phyloP scores from a whole-genome alignment of 2,888 invertebrate species.

The Pimpla rufipes region DNA sequence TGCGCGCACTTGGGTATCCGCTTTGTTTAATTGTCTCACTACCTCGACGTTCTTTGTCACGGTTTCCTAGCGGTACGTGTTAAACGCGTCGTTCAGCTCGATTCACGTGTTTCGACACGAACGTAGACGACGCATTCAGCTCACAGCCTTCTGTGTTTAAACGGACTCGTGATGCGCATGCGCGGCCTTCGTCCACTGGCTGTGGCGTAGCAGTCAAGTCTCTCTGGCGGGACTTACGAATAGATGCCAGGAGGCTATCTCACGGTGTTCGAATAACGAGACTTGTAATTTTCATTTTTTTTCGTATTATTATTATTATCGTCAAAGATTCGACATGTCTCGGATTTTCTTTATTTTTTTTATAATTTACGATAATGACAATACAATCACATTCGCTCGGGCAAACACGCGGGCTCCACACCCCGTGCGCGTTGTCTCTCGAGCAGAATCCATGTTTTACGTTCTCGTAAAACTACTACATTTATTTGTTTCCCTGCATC shows the following conservation, averaged over 20 bases:
- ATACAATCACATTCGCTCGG: too few species aligned
- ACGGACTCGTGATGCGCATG: constrained; percentile 1
- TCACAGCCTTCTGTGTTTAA: neutral
- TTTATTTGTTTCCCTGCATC: neutral
- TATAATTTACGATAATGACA: too few species aligned
- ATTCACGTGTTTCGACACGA: constrained; percentile 1
- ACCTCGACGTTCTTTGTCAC: neutral
- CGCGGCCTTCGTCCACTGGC: neutral
- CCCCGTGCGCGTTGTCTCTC: too few species aligned
- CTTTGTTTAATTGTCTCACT: neutral
- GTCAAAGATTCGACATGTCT: too few species aligned
- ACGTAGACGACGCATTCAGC: neutral
- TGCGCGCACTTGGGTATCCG: neutral
- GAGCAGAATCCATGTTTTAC: neutral
- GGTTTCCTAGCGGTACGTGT: neutral
- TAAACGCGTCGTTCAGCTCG: constrained; percentile 1
- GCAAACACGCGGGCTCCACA: too few species aligned
- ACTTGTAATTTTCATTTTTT: neutral
- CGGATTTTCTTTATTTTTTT: too few species aligned
- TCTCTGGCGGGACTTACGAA: neutral
- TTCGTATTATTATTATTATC: neutral
- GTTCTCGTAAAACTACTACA: neutral
- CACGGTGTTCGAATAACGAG: neutral
- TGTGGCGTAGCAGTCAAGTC: neutral
- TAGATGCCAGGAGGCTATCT: constrained; percentile 1